Conservation (phyloP, 2,888 invertebrate species). For the Operophtera brumata region DNA sequence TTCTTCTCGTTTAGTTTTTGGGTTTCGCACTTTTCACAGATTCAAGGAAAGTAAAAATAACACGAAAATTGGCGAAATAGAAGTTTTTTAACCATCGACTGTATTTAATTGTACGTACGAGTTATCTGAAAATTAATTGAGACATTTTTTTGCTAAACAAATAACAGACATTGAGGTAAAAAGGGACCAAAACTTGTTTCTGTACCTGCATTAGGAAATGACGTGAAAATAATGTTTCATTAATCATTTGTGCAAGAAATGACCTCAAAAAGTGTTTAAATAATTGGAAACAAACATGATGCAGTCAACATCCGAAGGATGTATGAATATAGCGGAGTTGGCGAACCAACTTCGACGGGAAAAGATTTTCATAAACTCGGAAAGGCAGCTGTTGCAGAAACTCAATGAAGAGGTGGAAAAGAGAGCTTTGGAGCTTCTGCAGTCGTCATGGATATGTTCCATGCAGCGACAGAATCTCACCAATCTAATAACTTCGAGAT, state of each 20-base stretch:
- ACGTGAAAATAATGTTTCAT: constrained; percentile 49
- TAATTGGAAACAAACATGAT: constrained; percentile 55
- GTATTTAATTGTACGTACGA: neutral
- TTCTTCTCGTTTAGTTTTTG: neutral
- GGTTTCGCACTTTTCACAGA: neutral
- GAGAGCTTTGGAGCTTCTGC: constrained; percentile 79
- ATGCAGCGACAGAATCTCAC: constrained; percentile 92
- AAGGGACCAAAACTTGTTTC: constrained; percentile 51
- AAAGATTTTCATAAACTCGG: constrained; percentile 91
- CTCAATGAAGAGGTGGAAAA: constrained; percentile 86
- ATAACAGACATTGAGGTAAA: constrained; percentile 38
- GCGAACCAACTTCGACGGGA: constrained; percentile 88
- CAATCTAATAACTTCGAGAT: constrained; percentile 86
- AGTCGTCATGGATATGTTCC: constrained; percentile 92
- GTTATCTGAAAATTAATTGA: neutral
- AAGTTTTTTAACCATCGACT: neutral
- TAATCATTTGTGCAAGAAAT: constrained; percentile 41
- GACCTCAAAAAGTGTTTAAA: constrained; percentile 42
- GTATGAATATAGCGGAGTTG: constrained; percentile 75
- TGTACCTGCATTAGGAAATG: constrained; percentile 41
- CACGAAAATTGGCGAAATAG: constrained; percentile 3
- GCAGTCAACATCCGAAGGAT: constrained; percentile 74
- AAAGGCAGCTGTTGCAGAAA: constrained; percentile 89
- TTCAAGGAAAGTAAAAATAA: constrained; percentile 2
- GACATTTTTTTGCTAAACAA: constrained; percentile 6